Conservation (phyloP, 2,797 vertebrate genomes). For the Rousettus madagascariensis region DNA sequence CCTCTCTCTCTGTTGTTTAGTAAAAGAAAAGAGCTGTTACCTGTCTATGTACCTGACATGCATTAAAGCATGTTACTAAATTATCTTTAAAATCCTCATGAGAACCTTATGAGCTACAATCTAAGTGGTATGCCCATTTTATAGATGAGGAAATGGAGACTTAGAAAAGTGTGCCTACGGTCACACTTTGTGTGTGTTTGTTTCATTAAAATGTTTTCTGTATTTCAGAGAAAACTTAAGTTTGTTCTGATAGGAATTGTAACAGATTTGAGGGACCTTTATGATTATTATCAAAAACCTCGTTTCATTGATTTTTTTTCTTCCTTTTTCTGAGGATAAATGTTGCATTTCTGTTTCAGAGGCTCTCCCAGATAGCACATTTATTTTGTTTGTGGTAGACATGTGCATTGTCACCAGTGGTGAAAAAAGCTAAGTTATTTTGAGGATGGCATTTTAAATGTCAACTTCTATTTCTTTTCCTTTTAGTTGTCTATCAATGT, state of each 20-base stretch:
- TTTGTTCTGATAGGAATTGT: background rate
- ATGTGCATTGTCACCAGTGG: accelerated
- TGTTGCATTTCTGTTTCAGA: background rate
- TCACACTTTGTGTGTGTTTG: background rate
- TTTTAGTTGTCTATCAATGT: constrained; percentile 94
- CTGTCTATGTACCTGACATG: accelerated
- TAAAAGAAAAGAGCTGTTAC: background rate
- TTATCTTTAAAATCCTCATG: background rate
- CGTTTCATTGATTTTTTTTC: background rate
- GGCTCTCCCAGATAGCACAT: background rate
- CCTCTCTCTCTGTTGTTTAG: background rate
- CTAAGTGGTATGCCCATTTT: background rate
- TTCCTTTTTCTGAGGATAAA: background rate
- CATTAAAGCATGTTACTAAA: background rate
- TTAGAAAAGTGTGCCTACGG: background rate
- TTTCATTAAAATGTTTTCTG: background rate
- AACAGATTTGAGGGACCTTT: background rate
- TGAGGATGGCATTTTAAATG: background rate
- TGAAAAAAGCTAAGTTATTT: background rate
- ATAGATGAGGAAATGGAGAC: background rate
- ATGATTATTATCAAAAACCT: background rate
- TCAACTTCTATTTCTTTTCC: background rate
- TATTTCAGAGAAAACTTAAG: background rate
- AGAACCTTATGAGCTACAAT: background rate
- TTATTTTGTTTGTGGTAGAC: background rate